These are phyloP conservation scores for Dione vanillae DNA, from an alignment of 2,888 invertebrate genomes.

Conservation along the genomic window DNA sequence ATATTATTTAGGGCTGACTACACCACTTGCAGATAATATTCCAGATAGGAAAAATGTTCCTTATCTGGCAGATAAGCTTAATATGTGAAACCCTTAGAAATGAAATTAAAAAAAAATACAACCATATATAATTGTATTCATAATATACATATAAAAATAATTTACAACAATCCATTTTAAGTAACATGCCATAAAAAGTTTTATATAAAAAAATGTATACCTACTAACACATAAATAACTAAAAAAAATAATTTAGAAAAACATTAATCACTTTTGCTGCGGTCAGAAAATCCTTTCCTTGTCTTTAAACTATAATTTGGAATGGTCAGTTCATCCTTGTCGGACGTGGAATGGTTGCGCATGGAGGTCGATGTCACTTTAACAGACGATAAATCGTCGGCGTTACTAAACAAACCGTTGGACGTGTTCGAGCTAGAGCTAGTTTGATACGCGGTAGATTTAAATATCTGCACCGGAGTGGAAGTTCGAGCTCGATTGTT, in stretches of 20 bases:
- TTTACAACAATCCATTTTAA: conserved; percentile 41
- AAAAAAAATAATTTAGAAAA: conserved; percentile 40
- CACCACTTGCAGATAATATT: too few relatives aligned
- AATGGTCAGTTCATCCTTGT: conserved; percentile 78
- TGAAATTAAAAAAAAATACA: conserved; percentile 18
- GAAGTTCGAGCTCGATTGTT: conserved; percentile 81
- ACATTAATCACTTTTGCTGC: conserved; percentile 71
- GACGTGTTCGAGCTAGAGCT: conserved; percentile 79
- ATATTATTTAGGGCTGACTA: too few relatives aligned
- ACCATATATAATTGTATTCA: conserved; percentile 55
- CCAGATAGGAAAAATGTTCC: too few relatives aligned
- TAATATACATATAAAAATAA: conserved; percentile 50
- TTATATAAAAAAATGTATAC: conserved; percentile 37
- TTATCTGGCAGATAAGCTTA: too few relatives aligned
- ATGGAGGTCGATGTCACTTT: conserved; percentile 76
- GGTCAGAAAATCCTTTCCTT: conserved; percentile 66
- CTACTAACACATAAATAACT: conserved; percentile 48
- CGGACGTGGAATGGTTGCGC: conserved; percentile 75
- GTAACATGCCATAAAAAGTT: conserved; percentile 41
- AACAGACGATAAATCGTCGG: conserved; percentile 84
- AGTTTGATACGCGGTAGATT: conserved; percentile 72
- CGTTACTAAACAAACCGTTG: conserved; percentile 79
- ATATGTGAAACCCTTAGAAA: not conserved
- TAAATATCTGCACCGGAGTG: conserved; percentile 82
- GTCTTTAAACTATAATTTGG: conserved; percentile 76